These are phyloP conservation scores for Kradibia gibbosae DNA, from an alignment of 1,140 invertebrate species.

Conservation along the genomic window DNA sequence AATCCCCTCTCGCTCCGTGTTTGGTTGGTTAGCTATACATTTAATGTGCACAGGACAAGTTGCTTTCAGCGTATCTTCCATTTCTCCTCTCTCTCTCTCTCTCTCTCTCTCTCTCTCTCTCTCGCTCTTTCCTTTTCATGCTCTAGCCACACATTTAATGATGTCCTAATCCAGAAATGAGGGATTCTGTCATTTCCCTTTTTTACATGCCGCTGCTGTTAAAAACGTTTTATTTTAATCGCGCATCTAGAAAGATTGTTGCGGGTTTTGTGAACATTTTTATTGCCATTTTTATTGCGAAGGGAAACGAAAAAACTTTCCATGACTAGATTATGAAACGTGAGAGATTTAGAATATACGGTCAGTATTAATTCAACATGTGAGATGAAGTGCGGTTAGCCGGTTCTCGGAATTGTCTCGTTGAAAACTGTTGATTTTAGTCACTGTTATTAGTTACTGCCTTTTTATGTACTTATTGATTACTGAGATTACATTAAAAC, in stretches of 20 bases:
- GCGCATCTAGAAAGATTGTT: background rate
- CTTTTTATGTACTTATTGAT: background rate
- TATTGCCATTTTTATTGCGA: background rate
- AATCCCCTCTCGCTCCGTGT: background rate
- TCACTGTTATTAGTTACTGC: slow-evolving; percentile 1
- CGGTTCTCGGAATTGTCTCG: slow-evolving; percentile 8
- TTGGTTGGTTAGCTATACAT: background rate
- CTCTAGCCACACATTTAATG: background rate
- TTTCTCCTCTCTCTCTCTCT: background rate
- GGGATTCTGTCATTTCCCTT: background rate
- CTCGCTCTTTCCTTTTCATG: background rate
- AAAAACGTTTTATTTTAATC: background rate
- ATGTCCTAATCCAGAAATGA: background rate
- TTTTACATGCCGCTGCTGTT: background rate
- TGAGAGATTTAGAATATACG: background rate
- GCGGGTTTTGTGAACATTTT: background rate
- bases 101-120: background rate
- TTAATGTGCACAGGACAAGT: background rate
- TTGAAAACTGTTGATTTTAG: background rate
- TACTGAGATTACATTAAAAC: background rate
- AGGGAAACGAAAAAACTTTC: background rate
- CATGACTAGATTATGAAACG: background rate
- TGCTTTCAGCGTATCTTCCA: no score
- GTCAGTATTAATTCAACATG: background rate
- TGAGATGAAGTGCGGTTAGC: background rate